These are phyloP conservation scores for Eulemur rubriventer DNA, from an alignment of 2,797 vertebrate genomes.

Conservation along the genomic window DNA sequence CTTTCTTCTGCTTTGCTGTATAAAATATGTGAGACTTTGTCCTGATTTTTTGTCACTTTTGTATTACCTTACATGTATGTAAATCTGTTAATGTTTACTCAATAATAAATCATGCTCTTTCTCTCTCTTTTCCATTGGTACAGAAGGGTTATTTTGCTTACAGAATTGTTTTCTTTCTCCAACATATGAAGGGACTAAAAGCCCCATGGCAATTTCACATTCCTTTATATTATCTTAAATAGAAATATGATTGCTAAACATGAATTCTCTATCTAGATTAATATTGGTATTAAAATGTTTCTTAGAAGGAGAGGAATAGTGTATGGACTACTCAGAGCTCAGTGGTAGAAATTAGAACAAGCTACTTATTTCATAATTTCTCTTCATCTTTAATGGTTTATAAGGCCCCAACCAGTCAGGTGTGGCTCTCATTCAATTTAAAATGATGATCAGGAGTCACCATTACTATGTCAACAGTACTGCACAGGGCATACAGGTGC, in stretches of 20 bases:
- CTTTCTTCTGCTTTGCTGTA: neutral
- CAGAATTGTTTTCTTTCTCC: neutral
- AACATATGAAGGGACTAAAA: neutral
- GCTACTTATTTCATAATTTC: neutral
- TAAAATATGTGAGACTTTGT: neutral
- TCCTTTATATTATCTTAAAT: neutral
- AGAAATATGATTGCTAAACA: neutral
- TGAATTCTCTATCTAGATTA: neutral
- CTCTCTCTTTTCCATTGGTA: neutral
- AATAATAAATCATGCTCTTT: neutral
- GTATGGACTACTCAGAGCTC: neutral
- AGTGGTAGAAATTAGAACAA: neutral
- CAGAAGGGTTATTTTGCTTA: neutral
- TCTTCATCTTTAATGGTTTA: neutral
- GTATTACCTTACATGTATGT: neutral
- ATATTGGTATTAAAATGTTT: neutral
- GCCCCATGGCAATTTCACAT: neutral
- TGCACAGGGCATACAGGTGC: no score
- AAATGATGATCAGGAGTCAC: neutral
- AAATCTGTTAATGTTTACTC: neutral
- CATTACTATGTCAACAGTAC: neutral
- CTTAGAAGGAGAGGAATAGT: neutral
- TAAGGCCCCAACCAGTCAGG: no score
- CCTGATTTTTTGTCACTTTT: neutral
- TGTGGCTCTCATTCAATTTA: neutral